Percentiles rank a stretch among this genome's conserved stretches.
phyloP scores from a whole-genome alignment of 2,113 vertebrate genomes.

The Albula glossodonta region DNA sequence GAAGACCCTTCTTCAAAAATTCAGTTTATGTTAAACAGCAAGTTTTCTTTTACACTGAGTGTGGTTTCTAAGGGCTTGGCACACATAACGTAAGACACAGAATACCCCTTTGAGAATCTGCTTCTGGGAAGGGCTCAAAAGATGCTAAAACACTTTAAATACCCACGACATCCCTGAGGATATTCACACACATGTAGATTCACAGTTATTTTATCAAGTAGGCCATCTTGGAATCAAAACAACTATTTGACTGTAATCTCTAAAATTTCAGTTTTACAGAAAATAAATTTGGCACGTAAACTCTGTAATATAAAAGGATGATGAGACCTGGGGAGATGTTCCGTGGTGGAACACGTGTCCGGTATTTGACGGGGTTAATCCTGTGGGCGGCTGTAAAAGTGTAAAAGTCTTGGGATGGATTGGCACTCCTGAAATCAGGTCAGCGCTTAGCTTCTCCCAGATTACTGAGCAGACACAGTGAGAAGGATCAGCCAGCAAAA shows the following conservation, averaged over 20 bases:
- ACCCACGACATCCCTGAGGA: not conserved
- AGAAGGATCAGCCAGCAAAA: slow-evolving; percentile 20
- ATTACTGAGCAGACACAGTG: slow-evolving; percentile 17
- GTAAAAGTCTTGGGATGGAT: not conserved
- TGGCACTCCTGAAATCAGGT: slow-evolving; percentile 21
- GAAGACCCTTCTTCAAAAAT: not conserved
- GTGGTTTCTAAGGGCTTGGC: too few species aligned
- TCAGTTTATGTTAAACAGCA: not conserved
- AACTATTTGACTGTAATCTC: not conserved
- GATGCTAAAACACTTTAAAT: not conserved
- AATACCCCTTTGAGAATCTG: not conserved
- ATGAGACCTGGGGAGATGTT: not conserved
- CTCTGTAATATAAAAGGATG: not conserved
- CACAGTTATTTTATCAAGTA: not conserved
- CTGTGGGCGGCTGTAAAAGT: not conserved
- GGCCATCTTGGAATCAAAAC: not conserved
- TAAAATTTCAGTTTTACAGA: not conserved
- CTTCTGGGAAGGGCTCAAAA: not conserved
- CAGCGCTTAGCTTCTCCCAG: slow-evolving; percentile 20
- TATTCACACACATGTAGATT: not conserved
- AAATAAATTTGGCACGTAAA: not conserved
- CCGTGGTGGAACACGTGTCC: not conserved
- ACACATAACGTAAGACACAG: too few species aligned
- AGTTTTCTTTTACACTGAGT: too few species aligned
- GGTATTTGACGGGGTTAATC: not conserved